phyloP scores from a whole-genome alignment of 2,113 vertebrate species.

The Chamaea fasciata region DNA sequence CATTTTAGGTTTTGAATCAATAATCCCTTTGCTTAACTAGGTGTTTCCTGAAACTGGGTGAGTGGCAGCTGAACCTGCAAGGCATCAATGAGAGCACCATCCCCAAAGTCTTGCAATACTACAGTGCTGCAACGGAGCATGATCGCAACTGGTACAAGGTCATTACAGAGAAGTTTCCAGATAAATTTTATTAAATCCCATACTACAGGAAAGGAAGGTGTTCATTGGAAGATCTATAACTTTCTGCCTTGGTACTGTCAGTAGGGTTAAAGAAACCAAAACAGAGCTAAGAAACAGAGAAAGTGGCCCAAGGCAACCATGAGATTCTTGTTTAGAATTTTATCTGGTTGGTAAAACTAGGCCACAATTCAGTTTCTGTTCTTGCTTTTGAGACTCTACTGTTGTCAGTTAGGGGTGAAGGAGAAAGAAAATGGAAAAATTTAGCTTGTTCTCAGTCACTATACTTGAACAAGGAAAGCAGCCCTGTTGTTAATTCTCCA shows the following conservation, averaged over 20 bases:
- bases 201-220: background rate
- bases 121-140: constrained; percentile 93
- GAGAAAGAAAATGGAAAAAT: background rate
- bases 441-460: background rate
- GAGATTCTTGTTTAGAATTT: background rate
- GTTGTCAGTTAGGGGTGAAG: background rate
- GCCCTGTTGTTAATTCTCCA: background rate
- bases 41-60: constrained; percentile 95
- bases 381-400: background rate
- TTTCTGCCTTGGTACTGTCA: background rate
- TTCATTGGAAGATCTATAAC: background rate
- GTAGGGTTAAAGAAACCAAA: background rate
- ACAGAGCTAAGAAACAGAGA: background rate
- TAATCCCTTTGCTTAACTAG: constrained; percentile 67
- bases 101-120: constrained; percentile 95
- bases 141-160: constrained; percentile 99
- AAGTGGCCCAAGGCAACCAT: background rate
- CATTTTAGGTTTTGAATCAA: background rate
- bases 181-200: background rate
- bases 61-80: constrained; percentile 97
- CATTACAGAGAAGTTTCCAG: background rate
- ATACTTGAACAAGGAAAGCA: background rate
- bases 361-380: background rate
- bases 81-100: constrained; percentile 99
- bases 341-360: background rate